Conservation (phyloP, 2,888 invertebrate genomes). For the Shargacucullia verbasci region DNA sequence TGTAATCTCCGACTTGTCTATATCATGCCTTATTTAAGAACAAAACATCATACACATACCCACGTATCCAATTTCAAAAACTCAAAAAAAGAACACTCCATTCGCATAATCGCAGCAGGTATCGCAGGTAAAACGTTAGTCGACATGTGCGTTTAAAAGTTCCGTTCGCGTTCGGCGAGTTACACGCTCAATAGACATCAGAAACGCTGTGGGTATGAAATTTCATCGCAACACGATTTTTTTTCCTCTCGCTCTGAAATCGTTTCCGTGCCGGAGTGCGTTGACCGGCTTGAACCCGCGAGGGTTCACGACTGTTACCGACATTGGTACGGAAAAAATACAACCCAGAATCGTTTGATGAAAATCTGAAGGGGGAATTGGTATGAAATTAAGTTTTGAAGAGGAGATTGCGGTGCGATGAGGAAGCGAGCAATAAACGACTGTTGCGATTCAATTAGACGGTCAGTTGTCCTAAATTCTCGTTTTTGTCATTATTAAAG, state of each 20-base stretch:
- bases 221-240: conserved; percentile 68
- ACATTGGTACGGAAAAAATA: conserved; percentile 66
- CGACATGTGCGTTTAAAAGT: conserved; percentile 50
- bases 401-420: conserved; percentile 44
- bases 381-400: conserved; percentile 32
- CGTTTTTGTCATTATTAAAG: not conserved
- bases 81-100: conserved; percentile 13
- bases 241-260: conserved; percentile 64
- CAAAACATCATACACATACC: conserved; percentile 35
- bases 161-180: conserved; percentile 54
- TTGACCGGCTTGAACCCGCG: conserved; percentile 68
- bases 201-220: conserved; percentile 72
- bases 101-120: conserved; percentile 50
- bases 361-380: conserved; percentile 37
- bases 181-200: conserved; percentile 72
- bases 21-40: conserved; percentile 37
- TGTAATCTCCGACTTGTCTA: conserved; percentile 25
- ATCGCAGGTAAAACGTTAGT: conserved; percentile 42
- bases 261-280: conserved; percentile 64
- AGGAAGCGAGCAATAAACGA: conserved; percentile 42
- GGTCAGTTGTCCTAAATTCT: conserved; percentile 22
- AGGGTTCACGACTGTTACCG: conserved; percentile 79
- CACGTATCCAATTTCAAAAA: conserved; percentile 34
- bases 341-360: conserved; percentile 56
- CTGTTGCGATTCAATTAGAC: conserved; percentile 32